Conservation (phyloP, 2,888 invertebrate species). For the Epirrita christyi region DNA sequence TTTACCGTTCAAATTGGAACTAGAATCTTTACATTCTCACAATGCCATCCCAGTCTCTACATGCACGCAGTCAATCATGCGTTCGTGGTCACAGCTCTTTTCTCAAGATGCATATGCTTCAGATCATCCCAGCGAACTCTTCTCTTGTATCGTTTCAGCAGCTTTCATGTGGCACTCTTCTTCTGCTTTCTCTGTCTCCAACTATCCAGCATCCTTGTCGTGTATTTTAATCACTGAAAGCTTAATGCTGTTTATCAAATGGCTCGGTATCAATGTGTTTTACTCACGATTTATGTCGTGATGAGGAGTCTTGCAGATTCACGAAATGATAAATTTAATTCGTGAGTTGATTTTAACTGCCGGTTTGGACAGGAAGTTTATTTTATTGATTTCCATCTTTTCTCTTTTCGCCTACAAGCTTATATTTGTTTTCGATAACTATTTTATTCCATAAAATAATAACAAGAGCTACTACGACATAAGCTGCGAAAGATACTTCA, state of each 20-base stretch:
- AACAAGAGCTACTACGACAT: too few relatives aligned
- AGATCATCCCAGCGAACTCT: not conserved
- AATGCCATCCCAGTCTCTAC: not conserved
- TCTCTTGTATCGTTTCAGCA: not conserved
- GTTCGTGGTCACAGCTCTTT: not conserved
- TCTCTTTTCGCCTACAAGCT: slow-evolving; percentile 3
- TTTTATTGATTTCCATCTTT: slow-evolving; percentile 31
- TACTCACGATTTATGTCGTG: slow-evolving; percentile 66
- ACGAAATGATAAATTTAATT: slow-evolving; percentile 71
- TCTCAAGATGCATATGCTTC: not conserved
- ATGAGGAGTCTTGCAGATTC: slow-evolving; percentile 68
- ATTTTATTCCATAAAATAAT: too few relatives aligned
- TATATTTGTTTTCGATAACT: too few relatives aligned
- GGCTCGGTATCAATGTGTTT: slow-evolving; percentile 49
- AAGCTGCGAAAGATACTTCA: too few relatives aligned
- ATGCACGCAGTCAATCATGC: too few relatives aligned
- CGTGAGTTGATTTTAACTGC: slow-evolving; percentile 54
- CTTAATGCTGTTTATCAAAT: slow-evolving; percentile 46
- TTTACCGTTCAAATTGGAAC: slow-evolving; percentile 23
- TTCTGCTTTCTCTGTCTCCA: slow-evolving; percentile 19
- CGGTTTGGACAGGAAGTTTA: slow-evolving; percentile 29
- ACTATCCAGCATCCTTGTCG: slow-evolving; percentile 28
- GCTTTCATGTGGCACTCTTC: slow-evolving; percentile 1
- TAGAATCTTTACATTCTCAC: not conserved
- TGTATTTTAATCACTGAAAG: slow-evolving; percentile 36